phyloP scores from a whole-genome alignment of 2,113 vertebrate species.

The Aegithalos caudatus region DNA sequence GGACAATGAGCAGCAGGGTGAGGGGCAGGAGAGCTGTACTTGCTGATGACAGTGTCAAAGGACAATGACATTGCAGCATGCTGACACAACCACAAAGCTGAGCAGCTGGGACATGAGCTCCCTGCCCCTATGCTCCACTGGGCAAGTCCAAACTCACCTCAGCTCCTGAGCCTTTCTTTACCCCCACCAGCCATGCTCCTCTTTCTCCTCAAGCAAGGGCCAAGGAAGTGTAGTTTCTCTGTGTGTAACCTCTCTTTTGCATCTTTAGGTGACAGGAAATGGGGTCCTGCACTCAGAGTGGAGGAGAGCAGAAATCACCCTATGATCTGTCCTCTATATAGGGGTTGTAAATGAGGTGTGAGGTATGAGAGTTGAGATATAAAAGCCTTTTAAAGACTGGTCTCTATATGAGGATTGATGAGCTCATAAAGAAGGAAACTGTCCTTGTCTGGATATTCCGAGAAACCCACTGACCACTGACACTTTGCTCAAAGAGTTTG shows the following conservation, averaged over 20 bases:
- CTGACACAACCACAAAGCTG: not conserved
- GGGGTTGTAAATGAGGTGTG: not conserved
- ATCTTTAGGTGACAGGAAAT: not conserved
- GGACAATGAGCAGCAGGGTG: not conserved
- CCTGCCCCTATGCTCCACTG: not conserved
- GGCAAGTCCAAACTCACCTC: not conserved
- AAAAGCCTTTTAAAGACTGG: not conserved
- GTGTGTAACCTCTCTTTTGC: not conserved
- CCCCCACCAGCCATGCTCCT: not conserved
- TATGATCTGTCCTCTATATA: not conserved
- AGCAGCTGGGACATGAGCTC: rapidly evolving
- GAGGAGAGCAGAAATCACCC: not conserved
- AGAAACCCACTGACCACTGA: not conserved
- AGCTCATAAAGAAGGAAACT: not conserved
- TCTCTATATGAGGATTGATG: not conserved
- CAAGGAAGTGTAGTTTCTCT: not conserved
- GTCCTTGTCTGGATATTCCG: not conserved
- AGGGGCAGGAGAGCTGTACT: not conserved
- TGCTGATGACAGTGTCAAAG: not conserved
- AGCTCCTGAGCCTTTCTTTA: not conserved
- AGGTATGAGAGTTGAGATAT: not conserved
- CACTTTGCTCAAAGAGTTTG: not conserved
- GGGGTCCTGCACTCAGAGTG: not conserved
- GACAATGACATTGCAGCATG: not conserved
- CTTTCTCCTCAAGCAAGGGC: not conserved